Percentiles rank a stretch among this genome's conserved stretches.
Evolutionary conservation across 2,888 invertebrate genomes (phyloP).

Genomic region (Cheilosia pagana): DNA sequence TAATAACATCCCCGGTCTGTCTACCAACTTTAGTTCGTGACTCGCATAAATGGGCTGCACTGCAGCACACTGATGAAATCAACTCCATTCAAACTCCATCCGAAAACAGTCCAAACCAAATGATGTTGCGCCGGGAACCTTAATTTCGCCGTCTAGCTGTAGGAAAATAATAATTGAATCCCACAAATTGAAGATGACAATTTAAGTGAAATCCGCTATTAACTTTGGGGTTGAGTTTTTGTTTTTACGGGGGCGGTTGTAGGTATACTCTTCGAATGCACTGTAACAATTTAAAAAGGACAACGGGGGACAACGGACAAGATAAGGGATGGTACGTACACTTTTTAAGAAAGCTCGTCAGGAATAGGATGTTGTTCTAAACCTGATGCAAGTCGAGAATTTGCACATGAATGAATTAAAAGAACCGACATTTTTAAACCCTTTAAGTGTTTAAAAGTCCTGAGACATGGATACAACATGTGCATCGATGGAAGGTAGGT

Average conservation of each 20-base stretch:
- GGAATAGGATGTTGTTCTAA: too few species aligned
- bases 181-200: constrained; percentile 74
- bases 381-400: too few species aligned
- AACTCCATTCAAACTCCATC: constrained; percentile 62
- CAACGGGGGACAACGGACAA: too few species aligned
- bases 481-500: too few species aligned
- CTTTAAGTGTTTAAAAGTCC: too few species aligned
- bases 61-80: constrained; percentile 69
- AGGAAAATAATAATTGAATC: constrained; percentile 72
- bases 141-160: constrained; percentile 69
- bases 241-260: constrained; percentile 9
- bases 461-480: too few species aligned
- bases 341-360: too few species aligned
- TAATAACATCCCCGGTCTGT: constrained; percentile 20
- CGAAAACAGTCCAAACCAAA: constrained; percentile 38
- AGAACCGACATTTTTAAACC: too few species aligned
- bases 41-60: constrained; percentile 68
- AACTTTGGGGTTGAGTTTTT: constrained; percentile 38
- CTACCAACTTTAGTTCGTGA: constrained; percentile 60
- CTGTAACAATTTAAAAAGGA: neutral
- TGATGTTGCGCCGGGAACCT: constrained; percentile 52
- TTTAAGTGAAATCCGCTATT: constrained; percentile 72
- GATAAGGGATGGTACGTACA: too few species aligned
- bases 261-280: constrained; percentile 20
- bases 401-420: too few species aligned